Percentiles rank a stretch among this genome's conserved stretches.
Conservation (phyloP, 1,140 invertebrate genomes). For the Sitodiplosis mosellana region DNA sequence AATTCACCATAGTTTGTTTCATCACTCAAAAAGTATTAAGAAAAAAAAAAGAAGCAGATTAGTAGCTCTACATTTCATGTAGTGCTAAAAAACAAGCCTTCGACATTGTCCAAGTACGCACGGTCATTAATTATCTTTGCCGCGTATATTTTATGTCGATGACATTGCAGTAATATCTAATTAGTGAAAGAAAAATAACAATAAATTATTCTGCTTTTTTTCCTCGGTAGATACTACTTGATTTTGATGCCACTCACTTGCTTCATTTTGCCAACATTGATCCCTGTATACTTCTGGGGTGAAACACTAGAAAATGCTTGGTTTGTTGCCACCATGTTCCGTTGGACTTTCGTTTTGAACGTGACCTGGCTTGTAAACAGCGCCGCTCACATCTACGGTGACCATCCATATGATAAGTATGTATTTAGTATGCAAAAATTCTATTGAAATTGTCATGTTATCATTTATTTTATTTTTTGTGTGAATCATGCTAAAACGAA, state of each 20-base stretch:
- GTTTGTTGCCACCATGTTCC: conserved; percentile 63
- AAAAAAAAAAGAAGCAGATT: too few species aligned
- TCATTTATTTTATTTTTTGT: not conserved
- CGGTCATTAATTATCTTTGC: not conserved
- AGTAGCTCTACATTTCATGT: too few species aligned
- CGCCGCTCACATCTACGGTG: conserved; percentile 82
- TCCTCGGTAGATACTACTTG: conserved; percentile 53
- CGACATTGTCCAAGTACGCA: not conserved
- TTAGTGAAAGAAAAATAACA: not conserved
- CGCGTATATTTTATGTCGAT: not conserved
- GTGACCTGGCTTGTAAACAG: conserved; percentile 94
- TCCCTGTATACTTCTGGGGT: conserved; percentile 69
- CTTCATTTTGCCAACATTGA: conserved; percentile 68
- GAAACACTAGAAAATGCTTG: conserved; percentile 65
- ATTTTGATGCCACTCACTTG: conserved; percentile 62
- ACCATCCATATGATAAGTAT: conserved; percentile 78
- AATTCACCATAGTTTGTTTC: too few species aligned
- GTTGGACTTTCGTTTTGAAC: conserved; percentile 75
- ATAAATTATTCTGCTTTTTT: conserved; percentile 9
- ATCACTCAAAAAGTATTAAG: too few species aligned
- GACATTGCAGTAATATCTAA: not conserved
- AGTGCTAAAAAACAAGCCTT: not conserved
- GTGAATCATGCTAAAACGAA: not conserved
- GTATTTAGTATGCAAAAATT: conserved; percentile 10
- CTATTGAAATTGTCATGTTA: not conserved